These are phyloP conservation scores for Burhinus bistriatus DNA, from an alignment of 2,113 vertebrate genomes.

Conservation along the genomic window DNA sequence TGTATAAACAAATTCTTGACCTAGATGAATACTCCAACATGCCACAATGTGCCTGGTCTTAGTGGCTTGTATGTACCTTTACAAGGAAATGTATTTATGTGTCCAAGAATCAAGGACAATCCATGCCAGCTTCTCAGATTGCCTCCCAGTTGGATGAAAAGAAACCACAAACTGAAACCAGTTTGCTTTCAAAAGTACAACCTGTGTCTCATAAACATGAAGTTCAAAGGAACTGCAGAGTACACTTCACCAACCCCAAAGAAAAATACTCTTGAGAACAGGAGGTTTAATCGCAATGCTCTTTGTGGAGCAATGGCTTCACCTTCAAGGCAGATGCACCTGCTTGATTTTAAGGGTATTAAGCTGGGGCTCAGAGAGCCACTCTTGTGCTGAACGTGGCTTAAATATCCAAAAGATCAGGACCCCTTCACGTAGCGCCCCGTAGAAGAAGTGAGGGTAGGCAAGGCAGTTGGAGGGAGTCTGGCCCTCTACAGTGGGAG, in stretches of 20 bases:
- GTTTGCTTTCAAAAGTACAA: background rate
- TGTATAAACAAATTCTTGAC: constrained; percentile 26
- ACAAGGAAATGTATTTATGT: background rate
- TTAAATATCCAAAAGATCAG: background rate
- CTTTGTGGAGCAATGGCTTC: background rate
- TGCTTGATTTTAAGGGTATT: background rate
- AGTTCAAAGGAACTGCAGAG: background rate
- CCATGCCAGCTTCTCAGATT: constrained; percentile 18
- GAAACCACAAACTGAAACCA: constrained; percentile 23
- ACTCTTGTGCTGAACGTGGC: fast-evolving
- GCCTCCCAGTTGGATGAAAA: constrained; percentile 12
- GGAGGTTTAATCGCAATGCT: background rate
- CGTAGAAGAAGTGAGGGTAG: fast-evolving
- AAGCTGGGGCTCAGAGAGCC: background rate
- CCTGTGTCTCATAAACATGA: background rate
- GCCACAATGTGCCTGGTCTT: background rate
- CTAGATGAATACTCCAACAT: background rate
- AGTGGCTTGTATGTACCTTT: background rate
- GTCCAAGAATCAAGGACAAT: background rate
- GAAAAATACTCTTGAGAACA: background rate
- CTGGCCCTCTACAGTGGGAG: background rate
- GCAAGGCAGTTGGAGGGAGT: background rate
- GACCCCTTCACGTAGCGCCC: fast-evolving
- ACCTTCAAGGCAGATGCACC: background rate
- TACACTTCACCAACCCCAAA: background rate